Evolutionary conservation across 2,888 invertebrate genomes (phyloP).

Genomic region (Vandiemenella viatica): DNA sequence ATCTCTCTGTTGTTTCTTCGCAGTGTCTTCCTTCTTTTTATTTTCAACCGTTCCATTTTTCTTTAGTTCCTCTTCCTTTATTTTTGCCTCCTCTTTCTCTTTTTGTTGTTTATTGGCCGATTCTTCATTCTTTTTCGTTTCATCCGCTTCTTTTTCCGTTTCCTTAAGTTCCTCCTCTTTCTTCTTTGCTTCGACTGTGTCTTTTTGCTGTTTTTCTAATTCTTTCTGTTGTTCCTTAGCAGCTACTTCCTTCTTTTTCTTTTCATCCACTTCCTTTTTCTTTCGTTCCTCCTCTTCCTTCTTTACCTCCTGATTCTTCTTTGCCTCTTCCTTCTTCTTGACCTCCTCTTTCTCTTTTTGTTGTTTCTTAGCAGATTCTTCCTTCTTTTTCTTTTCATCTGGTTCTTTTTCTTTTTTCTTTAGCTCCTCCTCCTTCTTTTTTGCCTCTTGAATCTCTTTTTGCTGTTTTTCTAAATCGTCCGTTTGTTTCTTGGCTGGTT

Average conservation of each 20-base stretch:
- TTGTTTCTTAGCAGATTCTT: constrained; percentile 5
- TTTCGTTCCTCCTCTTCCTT: constrained; percentile 1
- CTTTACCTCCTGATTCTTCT: constrained; percentile 1
- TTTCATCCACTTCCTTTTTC: neutral
- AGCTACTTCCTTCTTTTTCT: constrained; percentile 7
- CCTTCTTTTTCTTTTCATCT: constrained; percentile 15
- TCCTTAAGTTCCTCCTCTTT: constrained; percentile 9
- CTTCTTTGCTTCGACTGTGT: constrained; percentile 9
- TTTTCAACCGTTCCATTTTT: neutral
- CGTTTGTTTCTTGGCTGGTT: constrained; percentile 9
- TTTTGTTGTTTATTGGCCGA: constrained; percentile 5
- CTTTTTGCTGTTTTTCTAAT: constrained; percentile 3
- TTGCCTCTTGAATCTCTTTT: constrained; percentile 8
- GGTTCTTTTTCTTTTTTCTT: constrained; percentile 14
- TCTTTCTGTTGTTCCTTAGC: constrained; percentile 9
- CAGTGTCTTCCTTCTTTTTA: neutral
- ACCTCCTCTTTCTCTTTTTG: constrained; percentile 9
- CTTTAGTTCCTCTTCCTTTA: constrained; percentile 4
- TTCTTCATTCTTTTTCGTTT: constrained; percentile 8
- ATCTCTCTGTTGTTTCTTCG: constrained; percentile 5
- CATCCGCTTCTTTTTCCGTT: constrained; percentile 1
- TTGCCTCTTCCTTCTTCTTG: constrained; percentile 6
- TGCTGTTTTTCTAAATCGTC: constrained; percentile 10
- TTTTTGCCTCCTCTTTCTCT: constrained; percentile 3
- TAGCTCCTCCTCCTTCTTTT: constrained; percentile 13